Conservation (phyloP, 2,888 invertebrate species). For the Drosophila pseudotakahashii region DNA sequence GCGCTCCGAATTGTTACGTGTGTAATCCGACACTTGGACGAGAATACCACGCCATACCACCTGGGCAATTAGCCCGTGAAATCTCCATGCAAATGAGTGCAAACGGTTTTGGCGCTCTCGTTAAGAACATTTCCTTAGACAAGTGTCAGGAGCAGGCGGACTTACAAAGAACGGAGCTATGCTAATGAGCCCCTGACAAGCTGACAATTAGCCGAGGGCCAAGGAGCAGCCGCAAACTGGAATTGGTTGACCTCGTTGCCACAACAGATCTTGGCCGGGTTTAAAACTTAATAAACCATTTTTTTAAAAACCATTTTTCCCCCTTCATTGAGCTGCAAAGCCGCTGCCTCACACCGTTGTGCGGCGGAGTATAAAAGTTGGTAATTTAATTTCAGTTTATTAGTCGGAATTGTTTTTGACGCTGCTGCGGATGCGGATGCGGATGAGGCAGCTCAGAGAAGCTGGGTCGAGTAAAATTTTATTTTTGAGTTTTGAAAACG, state of each 20-base stretch:
- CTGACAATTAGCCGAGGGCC: slow-evolving; percentile 57
- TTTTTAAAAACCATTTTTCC: neutral
- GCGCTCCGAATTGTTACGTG: slow-evolving; percentile 49
- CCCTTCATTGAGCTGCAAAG: slow-evolving; percentile 1
- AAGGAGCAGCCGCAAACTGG: slow-evolving; percentile 63
- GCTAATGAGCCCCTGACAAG: slow-evolving; percentile 62
- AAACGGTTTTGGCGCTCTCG: slow-evolving; percentile 27
- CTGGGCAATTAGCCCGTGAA: slow-evolving; percentile 64
- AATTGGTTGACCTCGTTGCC: slow-evolving; percentile 56
- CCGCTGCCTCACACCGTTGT: slow-evolving; percentile 15
- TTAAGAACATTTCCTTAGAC: slow-evolving; percentile 46
- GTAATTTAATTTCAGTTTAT: slow-evolving; percentile 83
- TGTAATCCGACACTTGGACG: slow-evolving; percentile 69
- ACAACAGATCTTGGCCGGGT: slow-evolving; percentile 46
- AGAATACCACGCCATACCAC: slow-evolving; percentile 17
- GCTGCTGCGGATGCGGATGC: neutral
- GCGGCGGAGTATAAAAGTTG: slow-evolving; percentile 62
- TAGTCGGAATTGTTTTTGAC: slow-evolving; percentile 76
- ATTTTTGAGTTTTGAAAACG: too few species aligned
- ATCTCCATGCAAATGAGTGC: slow-evolving; percentile 68
- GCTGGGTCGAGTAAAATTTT: too few species aligned
- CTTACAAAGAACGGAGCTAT: slow-evolving; percentile 47
- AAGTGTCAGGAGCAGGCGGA: slow-evolving; percentile 61
- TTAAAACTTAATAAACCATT: slow-evolving; percentile 56
- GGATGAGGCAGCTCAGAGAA: neutral